Evolutionary conservation across 1,140 invertebrate genomes (phyloP), one percentile per base, ranked within the genome.

Genomic region (Dinoponera quadriceps): DNA sequence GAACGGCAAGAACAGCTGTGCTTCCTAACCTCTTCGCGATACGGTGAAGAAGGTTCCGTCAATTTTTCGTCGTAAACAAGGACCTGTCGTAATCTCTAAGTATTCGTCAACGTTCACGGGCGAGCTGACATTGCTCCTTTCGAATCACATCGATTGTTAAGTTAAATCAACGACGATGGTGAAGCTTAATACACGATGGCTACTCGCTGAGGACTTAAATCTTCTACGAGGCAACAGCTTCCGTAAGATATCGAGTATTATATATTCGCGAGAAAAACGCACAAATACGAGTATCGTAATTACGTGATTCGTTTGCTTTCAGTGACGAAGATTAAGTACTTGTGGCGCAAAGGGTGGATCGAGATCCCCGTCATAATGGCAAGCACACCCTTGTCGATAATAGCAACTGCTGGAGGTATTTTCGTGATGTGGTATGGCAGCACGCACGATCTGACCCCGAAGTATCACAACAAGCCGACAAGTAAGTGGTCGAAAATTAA

Each of bases 401-500:
- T 7, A 7, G 18, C 38, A 0, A 0, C 0, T 7, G 13, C 3
- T 22, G 3, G 29, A 13, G 0, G 2, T 3, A 0, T 0, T 2
- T 85, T 27, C 20, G 1, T 9, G 5, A 0, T 3, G 1, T n/a
- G 5, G 33, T 29, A 25, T 0, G 0, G 0, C 13, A 0, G 1
- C 7, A 78, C 29, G n/a, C 65, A 57, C n/a, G 65, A 71, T 16
- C 4, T 69, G 22, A 71, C 18, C 0, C 25, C 44, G 51, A 82
- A 68, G 25, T 88, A 85, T 73, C 57, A 51, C 7, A 14, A 48
- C 0, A 0, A 9, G 0, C 16, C 29, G 0, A 33, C 2, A 2
- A 60, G 87, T 88, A 75, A 88, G 87, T 88, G n/a, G 29, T 18
- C 13, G 11, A 73, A 44, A 44, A 44, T 44, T 9, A 44, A 44